A percentile compares a stretch with the other conserved stretches of the same genome.
These are phyloP conservation scores for Plagodis pulveraria DNA, from an alignment of 2,888 invertebrate species.

Conservation along the genomic window DNA sequence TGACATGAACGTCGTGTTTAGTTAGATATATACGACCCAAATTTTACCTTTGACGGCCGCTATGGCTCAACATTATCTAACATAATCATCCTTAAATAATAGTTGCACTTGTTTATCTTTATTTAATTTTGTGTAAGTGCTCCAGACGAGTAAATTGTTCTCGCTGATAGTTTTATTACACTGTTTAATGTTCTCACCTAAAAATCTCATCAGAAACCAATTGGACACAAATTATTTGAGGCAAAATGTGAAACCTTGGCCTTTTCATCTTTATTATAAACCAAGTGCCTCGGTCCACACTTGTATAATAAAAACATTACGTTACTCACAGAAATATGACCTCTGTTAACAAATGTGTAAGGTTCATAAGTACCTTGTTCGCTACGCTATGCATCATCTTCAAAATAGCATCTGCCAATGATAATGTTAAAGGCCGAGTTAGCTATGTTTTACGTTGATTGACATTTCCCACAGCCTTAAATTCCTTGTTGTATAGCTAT, in stretches of 20 bases:
- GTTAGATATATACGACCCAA: constrained; percentile 6
- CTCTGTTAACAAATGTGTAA: constrained; percentile 51
- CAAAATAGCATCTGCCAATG: constrained; percentile 56
- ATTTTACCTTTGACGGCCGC: not conserved
- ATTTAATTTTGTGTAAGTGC: constrained; percentile 9
- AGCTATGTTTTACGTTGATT: constrained; percentile 54
- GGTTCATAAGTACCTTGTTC: constrained; percentile 32
- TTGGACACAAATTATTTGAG: constrained; percentile 69
- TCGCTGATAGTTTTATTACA: constrained; percentile 16
- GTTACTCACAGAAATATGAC: constrained; percentile 39
- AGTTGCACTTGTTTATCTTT: constrained; percentile 5
- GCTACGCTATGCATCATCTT: constrained; percentile 57
- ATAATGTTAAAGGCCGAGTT: constrained; percentile 66
- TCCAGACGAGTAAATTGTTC: constrained; percentile 5
- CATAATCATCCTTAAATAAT: constrained; percentile 5
- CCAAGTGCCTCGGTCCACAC: constrained; percentile 56
- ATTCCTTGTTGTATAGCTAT: constrained; percentile 37
- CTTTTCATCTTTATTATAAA: constrained; percentile 67
- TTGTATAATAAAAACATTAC: constrained; percentile 58
- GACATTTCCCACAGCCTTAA: constrained; percentile 72
- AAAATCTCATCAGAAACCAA: constrained; percentile 71
- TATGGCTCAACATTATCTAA: constrained; percentile 7
- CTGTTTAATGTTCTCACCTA: constrained; percentile 49
- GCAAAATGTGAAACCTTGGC: constrained; percentile 74
- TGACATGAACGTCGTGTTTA: not conserved